phyloP scores from a whole-genome alignment of 2,888 invertebrate species.

The Agrotis exclamationis region DNA sequence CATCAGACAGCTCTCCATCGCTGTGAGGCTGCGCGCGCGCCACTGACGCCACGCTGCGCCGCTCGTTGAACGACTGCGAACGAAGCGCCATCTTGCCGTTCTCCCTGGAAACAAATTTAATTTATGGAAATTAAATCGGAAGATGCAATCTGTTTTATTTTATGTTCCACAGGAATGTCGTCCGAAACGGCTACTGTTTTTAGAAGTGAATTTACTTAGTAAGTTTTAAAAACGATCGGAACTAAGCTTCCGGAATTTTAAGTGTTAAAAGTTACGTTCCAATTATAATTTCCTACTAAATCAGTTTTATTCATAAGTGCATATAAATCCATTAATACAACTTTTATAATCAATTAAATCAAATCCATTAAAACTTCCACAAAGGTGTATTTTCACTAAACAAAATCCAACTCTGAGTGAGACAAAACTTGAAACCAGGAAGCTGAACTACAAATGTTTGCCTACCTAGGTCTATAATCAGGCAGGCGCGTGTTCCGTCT shows the following conservation, averaged over 20 bases:
- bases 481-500: slow-evolving; percentile 90
- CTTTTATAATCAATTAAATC: neutral
- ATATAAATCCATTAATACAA: neutral
- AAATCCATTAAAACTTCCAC: too few relatives aligned
- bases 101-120: slow-evolving; percentile 81
- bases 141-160: slow-evolving; percentile 63
- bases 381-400: neutral
- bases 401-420: neutral
- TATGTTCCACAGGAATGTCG: slow-evolving; percentile 57
- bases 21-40: slow-evolving; percentile 88
- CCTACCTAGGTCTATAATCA: slow-evolving; percentile 87
- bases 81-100: slow-evolving; percentile 89
- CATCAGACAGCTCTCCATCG: slow-evolving; percentile 88
- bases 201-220: slow-evolving; percentile 27
- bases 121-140: slow-evolving; percentile 67
- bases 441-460: neutral
- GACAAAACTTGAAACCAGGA: slow-evolving; percentile 12
- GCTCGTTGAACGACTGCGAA: slow-evolving; percentile 89
- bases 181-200: slow-evolving; percentile 59
- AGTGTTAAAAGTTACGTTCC: neutral
- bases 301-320: neutral
- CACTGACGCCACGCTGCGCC: slow-evolving; percentile 78
- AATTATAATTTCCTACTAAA: neutral
- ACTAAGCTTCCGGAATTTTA: slow-evolving; percentile 34
- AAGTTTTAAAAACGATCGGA: slow-evolving; percentile 31